Conservation (phyloP, 2,797 vertebrate species). For the Todus mexicanus region DNA sequence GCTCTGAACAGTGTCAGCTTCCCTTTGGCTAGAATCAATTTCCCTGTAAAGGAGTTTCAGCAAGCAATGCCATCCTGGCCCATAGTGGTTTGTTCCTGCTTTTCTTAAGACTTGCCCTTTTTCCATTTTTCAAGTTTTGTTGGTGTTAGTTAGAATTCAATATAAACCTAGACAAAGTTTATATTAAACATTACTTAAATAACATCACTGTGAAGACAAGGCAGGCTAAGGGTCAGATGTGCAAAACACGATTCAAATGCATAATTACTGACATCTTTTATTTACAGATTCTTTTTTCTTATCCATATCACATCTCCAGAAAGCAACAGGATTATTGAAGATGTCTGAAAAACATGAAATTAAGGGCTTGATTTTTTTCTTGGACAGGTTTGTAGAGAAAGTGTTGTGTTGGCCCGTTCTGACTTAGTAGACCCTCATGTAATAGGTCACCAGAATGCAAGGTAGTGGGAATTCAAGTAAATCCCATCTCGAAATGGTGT, state of each 20-base stretch:
- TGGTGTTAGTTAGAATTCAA: neutral
- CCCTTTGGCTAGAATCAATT: neutral
- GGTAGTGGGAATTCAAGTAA: neutral
- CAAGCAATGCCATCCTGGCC: neutral
- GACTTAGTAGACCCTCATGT: neutral
- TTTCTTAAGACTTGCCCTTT: neutral
- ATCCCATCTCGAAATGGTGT: neutral
- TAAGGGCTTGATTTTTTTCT: neutral
- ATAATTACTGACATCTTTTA: neutral
- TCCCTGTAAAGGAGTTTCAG: neutral
- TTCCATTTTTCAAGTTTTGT: neutral
- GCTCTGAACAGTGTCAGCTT: neutral
- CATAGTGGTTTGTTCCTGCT: neutral
- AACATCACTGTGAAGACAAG: neutral
- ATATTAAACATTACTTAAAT: neutral
- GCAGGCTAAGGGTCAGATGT: neutral
- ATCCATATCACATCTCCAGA: neutral
- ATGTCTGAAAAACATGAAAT: neutral
- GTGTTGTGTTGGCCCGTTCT: neutral
- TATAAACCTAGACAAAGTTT: neutral
- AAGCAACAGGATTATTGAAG: neutral
- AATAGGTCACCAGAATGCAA: neutral
- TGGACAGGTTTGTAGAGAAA: neutral
- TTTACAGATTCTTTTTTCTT: neutral
- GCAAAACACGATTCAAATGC: neutral